Conservation (phyloP, 1,140 invertebrate genomes). For the Conus betulinus region DNA sequence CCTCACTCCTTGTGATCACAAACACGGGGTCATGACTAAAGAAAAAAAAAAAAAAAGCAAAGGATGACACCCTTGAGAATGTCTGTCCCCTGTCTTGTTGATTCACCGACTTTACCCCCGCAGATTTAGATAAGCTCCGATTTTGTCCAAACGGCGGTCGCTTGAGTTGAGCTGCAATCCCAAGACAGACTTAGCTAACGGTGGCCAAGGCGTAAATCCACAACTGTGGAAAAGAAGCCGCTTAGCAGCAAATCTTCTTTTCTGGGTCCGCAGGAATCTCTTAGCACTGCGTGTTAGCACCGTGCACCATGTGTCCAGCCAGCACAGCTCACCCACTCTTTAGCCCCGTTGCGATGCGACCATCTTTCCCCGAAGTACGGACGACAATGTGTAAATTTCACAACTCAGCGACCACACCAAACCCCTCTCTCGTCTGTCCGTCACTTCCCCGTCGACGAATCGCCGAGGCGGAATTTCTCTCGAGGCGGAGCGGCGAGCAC, state of each 20-base stretch:
- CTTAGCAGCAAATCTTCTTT: conserved; percentile 39
- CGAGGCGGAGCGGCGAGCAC: not conserved
- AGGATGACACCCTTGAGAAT: too few species aligned
- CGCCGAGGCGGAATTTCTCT: not conserved
- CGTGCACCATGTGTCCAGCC: not conserved
- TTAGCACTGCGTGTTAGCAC: not conserved
- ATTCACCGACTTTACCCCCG: not conserved
- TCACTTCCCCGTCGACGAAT: conserved; percentile 11
- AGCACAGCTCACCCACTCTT: not conserved
- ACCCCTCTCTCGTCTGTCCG: not conserved
- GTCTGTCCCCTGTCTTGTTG: not conserved
- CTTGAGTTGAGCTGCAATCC: conserved; percentile 20
- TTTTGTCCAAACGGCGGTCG: not conserved
- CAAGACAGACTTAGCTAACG: conserved; percentile 11
- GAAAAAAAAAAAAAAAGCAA: too few species aligned
- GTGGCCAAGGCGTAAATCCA: conserved; percentile 13
- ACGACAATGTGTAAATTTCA: conserved; percentile 26
- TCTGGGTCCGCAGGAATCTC: not conserved
- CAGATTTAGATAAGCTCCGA: conserved; percentile 26
- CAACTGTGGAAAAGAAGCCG: conserved; percentile 25
- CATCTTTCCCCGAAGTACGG: conserved; percentile 1
- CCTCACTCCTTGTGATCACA: too few species aligned
- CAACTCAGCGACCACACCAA: conserved; percentile 23
- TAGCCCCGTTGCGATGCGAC: conserved; percentile 10
- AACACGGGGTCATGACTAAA: too few species aligned